Percentiles rank a stretch among this genome's conserved stretches.
phyloP scores from a whole-genome alignment of 2,888 invertebrate genomes.

The Pollenia labialis region DNA sequence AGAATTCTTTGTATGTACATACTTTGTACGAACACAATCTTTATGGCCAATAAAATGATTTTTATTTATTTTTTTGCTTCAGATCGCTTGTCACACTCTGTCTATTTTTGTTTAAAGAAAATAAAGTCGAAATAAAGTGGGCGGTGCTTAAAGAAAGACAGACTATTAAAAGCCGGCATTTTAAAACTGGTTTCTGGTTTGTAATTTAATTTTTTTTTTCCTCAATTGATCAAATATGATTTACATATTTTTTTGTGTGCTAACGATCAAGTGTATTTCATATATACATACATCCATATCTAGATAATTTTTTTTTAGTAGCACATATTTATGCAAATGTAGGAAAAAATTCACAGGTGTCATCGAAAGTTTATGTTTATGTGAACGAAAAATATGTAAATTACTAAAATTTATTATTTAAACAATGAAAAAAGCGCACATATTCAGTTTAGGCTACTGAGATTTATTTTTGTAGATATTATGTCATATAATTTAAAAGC shows the following conservation, averaged over 20 bases:
- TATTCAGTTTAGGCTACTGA: not conserved
- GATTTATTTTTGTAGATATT: not conserved
- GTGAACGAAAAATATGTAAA: slow-evolving; percentile 9
- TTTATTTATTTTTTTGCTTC: slow-evolving; percentile 36
- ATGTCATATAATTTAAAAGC: no score
- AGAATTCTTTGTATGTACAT: slow-evolving; percentile 18
- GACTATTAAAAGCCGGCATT: slow-evolving; percentile 57
- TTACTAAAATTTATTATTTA: slow-evolving; percentile 12
- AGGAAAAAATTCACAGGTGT: slow-evolving; percentile 34
- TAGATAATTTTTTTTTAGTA: not conserved
- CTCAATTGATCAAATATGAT: slow-evolving; percentile 36
- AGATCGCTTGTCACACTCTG: slow-evolving; percentile 15
- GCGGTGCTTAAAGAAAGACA: slow-evolving; percentile 61
- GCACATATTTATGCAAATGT: slow-evolving; percentile 37
- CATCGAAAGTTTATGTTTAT: slow-evolving; percentile 30
- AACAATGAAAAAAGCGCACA: not conserved
- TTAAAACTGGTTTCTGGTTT: slow-evolving; percentile 63
- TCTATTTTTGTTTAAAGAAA: slow-evolving; percentile 31
- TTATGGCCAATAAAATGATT: slow-evolving; percentile 59
- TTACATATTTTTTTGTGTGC: slow-evolving; percentile 1
- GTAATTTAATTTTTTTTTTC: not conserved
- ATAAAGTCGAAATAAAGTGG: slow-evolving; percentile 54
- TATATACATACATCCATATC: not conserved
- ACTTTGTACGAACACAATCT: not conserved
- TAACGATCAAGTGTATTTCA: slow-evolving; percentile 32